These are phyloP conservation scores for Siderastrea radians DNA, from an alignment of 92 coral and sea anemone species.

Conservation along the genomic window DNA sequence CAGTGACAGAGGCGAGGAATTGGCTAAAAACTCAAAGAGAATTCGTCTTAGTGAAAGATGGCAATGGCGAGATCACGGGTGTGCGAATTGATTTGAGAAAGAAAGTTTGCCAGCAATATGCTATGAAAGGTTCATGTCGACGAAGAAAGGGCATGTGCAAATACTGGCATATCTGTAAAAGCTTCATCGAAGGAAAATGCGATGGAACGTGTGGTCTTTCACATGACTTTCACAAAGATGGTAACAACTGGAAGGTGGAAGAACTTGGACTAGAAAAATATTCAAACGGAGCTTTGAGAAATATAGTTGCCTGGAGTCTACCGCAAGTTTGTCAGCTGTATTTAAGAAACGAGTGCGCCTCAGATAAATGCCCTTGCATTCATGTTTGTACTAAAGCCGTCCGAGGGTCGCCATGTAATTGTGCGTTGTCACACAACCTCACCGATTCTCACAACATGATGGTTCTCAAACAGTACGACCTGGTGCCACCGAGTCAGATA, in stretches of 20 bases:
- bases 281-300: constrained; percentile 19
- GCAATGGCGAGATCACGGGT: constrained; percentile 41
- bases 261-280: constrained; percentile 38
- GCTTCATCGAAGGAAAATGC: constrained; percentile 60
- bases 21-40: constrained; percentile 37
- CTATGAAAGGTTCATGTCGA: constrained; percentile 34
- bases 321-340: constrained; percentile 59
- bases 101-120: constrained; percentile 59
- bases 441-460: constrained; percentile 44
- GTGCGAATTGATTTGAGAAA: constrained; percentile 63
- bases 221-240: constrained; percentile 44
- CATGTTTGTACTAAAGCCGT: constrained; percentile 48
- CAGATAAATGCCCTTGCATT: constrained; percentile 45
- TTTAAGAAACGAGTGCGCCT: constrained; percentile 34
- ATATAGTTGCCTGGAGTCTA: constrained; percentile 45
- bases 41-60: constrained; percentile 42
- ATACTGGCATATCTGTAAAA: constrained; percentile 67
- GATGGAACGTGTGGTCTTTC: constrained; percentile 27
- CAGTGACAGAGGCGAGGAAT: constrained; percentile 17
- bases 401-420: not conserved
- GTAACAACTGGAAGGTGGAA: constrained; percentile 14
- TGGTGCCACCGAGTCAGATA: constrained; percentile 15
- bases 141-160: constrained; percentile 19
- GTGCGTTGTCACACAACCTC: constrained; percentile 36
- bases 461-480: constrained; percentile 34